Evolutionary conservation across 2,113 vertebrate species (phyloP).

Genomic region (Progne subis): DNA sequence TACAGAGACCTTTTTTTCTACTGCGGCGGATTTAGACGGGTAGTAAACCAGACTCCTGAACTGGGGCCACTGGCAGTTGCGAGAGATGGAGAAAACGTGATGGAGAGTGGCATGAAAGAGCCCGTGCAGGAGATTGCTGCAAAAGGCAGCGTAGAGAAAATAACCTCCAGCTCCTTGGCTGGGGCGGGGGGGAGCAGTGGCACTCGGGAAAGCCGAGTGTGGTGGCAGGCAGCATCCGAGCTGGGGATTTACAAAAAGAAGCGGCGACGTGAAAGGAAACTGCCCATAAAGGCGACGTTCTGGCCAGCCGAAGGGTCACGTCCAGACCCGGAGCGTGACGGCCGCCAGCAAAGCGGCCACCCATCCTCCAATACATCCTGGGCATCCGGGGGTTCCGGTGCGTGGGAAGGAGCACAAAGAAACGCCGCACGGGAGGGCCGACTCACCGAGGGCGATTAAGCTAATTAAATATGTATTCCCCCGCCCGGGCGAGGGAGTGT

Average conservation of each 20-base stretch:
- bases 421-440: background rate
- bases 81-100: background rate
- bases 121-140: background rate
- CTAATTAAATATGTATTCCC: constrained; percentile 40
- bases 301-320: background rate
- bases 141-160: background rate
- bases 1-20: background rate
- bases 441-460: background rate
- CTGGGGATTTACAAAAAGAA: background rate
- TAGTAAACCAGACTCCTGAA: background rate
- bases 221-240: background rate
- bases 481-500: background rate
- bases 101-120: background rate
- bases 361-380: background rate
- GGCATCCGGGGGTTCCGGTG: background rate
- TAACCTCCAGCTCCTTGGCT: background rate
- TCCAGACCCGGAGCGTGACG: background rate
- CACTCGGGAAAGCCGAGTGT: background rate
- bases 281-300: background rate
- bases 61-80: background rate
- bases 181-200: rapidly evolving
- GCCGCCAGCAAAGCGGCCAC: background rate
- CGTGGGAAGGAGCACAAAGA: constrained; percentile 40
- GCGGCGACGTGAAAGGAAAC: background rate
- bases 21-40: background rate